Evolutionary conservation across 1,140 invertebrate genomes (phyloP), one percentile per base, ranked within the genome.

Genomic region (Drosophila rhopaloa): DNA sequence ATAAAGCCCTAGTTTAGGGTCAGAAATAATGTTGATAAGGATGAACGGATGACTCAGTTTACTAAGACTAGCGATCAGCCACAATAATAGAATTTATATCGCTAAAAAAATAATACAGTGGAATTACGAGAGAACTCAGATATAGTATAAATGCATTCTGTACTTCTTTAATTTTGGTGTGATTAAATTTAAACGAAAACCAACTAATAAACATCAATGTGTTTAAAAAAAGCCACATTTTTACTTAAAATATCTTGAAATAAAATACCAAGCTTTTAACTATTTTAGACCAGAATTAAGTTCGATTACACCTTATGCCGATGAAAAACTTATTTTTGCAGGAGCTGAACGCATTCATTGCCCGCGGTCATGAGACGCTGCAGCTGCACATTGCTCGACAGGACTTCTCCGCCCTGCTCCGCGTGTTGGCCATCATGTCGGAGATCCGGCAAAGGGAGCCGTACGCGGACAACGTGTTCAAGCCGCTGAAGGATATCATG

Each of bases 401-500:
- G 66, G 95, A 96, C 76, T 95, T 95, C 58, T 93, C 94, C 27
- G 93, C 93, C 2, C 91, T 96, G 11, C 90, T 96, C 8, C 92
- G 93, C 40, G 83, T 92, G 4, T 60, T 92, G 11, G 62, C 59
- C 2, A 94, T 94, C 43, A 92, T 96, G 44, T 94, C 94, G 58
- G 94, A 95, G 82, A 94, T 95, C 4, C 93, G 93, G 32, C 94
- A 94, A 10, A 93, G 94, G 41, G 93, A 94, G 24, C 93, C 93
- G 5, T 93, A 93, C 47, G 95, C 95, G 0, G 94, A 95, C 67
- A 94, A 94, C 32, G 96, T 98, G 94, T 98, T 98, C 67, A 96
- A 96, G 63, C 97, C 97, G 2, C 93, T 98, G 1, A 95, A 97
- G 91, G 95, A 97, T 46, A 96, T 95, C 44, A 96, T 97, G 60